Base-by-base conservation (phyloP, 2,113 vertebrate species). In the Balaeniceps rex region DNA sequence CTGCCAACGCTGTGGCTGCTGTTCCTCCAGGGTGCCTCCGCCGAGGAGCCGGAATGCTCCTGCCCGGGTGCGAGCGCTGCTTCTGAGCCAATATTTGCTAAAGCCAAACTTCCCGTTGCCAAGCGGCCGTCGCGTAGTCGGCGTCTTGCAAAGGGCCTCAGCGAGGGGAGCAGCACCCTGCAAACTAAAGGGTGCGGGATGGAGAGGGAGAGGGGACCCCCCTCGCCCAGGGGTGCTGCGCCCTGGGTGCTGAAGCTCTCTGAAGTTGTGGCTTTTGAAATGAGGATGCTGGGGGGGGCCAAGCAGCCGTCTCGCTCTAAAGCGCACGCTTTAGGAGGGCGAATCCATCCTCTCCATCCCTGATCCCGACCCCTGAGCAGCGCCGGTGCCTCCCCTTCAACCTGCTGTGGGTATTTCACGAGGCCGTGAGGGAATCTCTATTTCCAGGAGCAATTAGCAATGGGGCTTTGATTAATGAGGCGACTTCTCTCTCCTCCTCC, bases 61-160 rank as follows among this genome's bases (percentile, higher is more conserved):
- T 17, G 51, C 51, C 51, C 26, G n/a, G n/a, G n/a, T n/a, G n/a
- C n/a, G n/a, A n/a, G 54, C 40, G 40, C 40, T 40, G 42, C 42
- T 42, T 44, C 42, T 44, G 8, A 34, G 19, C 33, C 33, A 4
- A 0, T 19, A 8, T n/a, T 47, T 26, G 46, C 24, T 21, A 10
- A 14, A 28, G 34, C 24, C 46, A 14, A 17, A 1, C 46, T 11
- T 49, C 5, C 33, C 33, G 14, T 7, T 34, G 29, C 42, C 11
- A 17, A 8, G 31, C 7, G 3, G 2, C 4, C 6, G 21, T 46
- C 8, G 11, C 9, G 42, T 2, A 10, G 15, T 34, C 44, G 1
- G 24, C 1, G 16, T 14, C 66, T n/a, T 13, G 44, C 66, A 5
- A 46, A n/a, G 33, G 46, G 66, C 55, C 9, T 14, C 55, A 6